Evolutionary conservation across 2,888 invertebrate genomes (phyloP).

Genomic region (Mythimna ferrago): DNA sequence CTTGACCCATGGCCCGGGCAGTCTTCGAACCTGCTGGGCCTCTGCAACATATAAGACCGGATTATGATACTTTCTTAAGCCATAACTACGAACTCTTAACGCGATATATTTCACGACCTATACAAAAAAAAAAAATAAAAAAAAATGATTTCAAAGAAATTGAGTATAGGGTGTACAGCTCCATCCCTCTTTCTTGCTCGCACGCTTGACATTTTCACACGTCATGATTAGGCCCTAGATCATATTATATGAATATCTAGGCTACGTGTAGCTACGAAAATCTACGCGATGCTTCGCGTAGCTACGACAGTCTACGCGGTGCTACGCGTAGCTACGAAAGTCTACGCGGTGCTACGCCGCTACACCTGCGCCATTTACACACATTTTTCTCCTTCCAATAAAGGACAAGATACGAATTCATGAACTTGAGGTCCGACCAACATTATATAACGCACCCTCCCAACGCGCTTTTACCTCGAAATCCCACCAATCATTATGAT

Average conservation of each 20-base stretch:
- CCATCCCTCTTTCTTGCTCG: no score
- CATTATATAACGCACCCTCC: conserved; percentile 37
- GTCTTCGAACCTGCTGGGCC: no score
- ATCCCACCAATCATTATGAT: conserved; percentile 33
- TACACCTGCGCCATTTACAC: conserved; percentile 15
- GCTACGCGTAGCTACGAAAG: conserved; percentile 2
- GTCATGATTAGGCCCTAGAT: neutral
- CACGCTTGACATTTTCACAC: no score
- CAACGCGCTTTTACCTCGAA: conserved; percentile 18
- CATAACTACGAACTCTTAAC: no score
- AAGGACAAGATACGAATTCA: conserved; percentile 30
- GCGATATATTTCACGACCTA: no score
- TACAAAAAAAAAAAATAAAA: no score
- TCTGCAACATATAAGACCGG: neutral
- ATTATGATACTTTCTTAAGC: neutral
- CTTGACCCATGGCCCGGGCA: no score
- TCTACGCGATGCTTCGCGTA: neutral
- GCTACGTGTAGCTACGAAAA: conserved; percentile 8
- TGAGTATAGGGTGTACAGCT: no score
- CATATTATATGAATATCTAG: neutral
- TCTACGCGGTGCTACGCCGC: conserved; percentile 5
- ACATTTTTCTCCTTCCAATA: conserved; percentile 38
- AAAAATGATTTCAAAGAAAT: no score
- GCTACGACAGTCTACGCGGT: conserved; percentile 7
- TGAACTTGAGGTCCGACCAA: conserved; percentile 11